Evolutionary conservation across 2,888 invertebrate species (phyloP).

Genomic region (Pyrrhosoma nymphula): DNA sequence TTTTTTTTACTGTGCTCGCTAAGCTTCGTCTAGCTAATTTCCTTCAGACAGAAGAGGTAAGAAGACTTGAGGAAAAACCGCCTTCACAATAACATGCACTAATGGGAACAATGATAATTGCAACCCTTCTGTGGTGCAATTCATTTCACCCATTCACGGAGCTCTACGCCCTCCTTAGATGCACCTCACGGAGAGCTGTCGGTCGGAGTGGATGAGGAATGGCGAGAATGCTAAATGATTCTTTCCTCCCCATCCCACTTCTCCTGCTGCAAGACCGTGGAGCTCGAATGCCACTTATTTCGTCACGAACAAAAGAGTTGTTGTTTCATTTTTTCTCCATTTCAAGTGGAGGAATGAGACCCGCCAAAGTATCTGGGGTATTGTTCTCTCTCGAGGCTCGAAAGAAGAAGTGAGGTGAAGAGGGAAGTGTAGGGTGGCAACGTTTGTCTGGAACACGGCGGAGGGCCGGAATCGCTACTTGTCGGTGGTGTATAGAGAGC

Average conservation of each 20-base stretch:
- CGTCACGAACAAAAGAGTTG: background rate
- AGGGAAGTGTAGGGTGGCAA: background rate
- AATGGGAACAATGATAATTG: background rate
- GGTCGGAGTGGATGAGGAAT: background rate
- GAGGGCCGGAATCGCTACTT: constrained; percentile 3
- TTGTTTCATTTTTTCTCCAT: background rate
- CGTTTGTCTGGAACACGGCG: background rate
- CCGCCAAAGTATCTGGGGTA: background rate
- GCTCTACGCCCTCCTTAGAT: background rate
- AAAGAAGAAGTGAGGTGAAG: background rate
- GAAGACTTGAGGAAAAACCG: background rate
- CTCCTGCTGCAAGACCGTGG: background rate
- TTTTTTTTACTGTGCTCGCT: too few relatives aligned
- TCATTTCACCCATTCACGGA: background rate
- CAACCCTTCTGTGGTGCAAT: background rate
- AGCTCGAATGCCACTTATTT: background rate
- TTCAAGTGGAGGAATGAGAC: background rate
- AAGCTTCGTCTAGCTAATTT: too few relatives aligned
- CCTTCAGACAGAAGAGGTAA: too few relatives aligned
- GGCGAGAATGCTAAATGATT: background rate
- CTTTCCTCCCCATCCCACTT: background rate
- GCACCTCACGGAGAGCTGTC: background rate
- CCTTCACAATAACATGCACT: background rate
- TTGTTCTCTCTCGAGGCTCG: background rate
- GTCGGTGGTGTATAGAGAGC: background rate